These are phyloP conservation scores for Mesocricetus auratus DNA, from an alignment of 2,113 vertebrate genomes.

Conservation along the genomic window DNA sequence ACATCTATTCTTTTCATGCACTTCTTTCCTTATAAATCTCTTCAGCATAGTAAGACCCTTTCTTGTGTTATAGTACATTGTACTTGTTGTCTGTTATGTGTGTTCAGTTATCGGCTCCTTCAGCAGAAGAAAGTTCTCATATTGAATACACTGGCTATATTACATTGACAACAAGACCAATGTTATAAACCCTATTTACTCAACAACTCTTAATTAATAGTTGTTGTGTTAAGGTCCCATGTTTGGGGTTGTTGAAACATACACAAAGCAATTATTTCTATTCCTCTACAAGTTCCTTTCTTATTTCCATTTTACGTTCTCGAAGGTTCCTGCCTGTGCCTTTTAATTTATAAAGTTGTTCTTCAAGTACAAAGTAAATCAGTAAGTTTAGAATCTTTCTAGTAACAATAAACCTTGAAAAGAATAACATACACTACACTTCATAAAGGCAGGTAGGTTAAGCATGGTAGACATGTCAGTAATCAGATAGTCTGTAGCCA, in stretches of 20 bases:
- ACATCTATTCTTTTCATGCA: neutral
- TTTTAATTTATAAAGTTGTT: conserved; percentile 15
- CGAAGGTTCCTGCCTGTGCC: neutral
- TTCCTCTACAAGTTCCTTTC: neutral
- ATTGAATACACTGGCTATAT: neutral
- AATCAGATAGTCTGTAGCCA: neutral
- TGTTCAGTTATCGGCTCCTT: neutral
- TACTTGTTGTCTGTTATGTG: neutral
- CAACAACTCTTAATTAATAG: neutral
- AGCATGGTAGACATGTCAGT: neutral
- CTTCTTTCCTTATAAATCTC: neutral
- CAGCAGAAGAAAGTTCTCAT: neutral
- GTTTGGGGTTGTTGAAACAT: neutral
- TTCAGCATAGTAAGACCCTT: neutral
- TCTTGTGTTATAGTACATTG: neutral
- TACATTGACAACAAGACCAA: accelerated
- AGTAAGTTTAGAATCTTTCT: neutral
- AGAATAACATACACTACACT: neutral
- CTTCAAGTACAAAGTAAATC: neutral
- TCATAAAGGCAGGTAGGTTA: neutral
- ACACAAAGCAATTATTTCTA: too few relatives aligned
- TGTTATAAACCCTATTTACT: conserved; percentile 31
- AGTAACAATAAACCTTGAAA: conserved; percentile 42
- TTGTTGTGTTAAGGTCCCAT: neutral
- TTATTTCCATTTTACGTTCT: neutral